Percentiles rank a stretch among this genome's conserved stretches.
Conservation (phyloP, 2,113 vertebrate genomes). For the Engystomops pustulosus region DNA sequence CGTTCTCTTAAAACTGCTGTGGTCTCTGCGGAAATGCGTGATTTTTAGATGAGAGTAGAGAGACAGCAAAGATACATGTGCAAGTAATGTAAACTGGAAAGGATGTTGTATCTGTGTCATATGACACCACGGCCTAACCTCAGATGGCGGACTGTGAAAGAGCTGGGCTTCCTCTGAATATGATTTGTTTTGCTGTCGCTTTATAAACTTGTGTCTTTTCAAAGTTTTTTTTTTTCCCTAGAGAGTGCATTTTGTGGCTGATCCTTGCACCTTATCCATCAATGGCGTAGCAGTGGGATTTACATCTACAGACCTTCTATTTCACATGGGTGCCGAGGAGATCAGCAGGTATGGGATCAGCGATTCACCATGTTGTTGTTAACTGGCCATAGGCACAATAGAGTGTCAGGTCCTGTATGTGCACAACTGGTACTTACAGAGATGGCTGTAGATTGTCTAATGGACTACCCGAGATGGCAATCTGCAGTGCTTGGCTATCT, state of each 20-base stretch:
- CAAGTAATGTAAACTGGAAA: background rate
- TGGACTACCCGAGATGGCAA: too few relatives aligned
- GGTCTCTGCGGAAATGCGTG: background rate
- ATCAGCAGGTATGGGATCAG: slow-evolving; percentile 81
- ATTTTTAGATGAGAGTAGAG: background rate
- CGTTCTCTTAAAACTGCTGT: too few relatives aligned
- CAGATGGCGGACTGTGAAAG: background rate
- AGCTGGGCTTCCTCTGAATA: background rate
- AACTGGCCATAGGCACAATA: background rate
- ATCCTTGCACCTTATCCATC: slow-evolving; percentile 88
- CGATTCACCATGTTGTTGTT: background rate
- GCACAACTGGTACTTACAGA: too few relatives aligned
- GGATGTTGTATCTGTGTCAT: slow-evolving; percentile 15
- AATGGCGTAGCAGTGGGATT: slow-evolving; percentile 82
- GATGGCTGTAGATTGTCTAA: too few relatives aligned
- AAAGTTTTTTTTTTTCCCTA: slow-evolving; percentile 64
- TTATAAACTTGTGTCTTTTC: background rate
- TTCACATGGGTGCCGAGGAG: slow-evolving; percentile 91
- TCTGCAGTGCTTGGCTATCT: too few relatives aligned
- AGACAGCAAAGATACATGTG: background rate
- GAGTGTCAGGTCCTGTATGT: too few relatives aligned
- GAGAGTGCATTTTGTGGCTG: slow-evolving; percentile 85
- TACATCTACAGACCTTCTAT: slow-evolving; percentile 88
- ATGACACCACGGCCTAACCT: background rate
- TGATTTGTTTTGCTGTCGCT: background rate